A percentile compares a stretch with the other conserved stretches of the same genome.
phyloP scores from a whole-genome alignment of 1,140 invertebrate genomes.

The Eueides isabella region DNA sequence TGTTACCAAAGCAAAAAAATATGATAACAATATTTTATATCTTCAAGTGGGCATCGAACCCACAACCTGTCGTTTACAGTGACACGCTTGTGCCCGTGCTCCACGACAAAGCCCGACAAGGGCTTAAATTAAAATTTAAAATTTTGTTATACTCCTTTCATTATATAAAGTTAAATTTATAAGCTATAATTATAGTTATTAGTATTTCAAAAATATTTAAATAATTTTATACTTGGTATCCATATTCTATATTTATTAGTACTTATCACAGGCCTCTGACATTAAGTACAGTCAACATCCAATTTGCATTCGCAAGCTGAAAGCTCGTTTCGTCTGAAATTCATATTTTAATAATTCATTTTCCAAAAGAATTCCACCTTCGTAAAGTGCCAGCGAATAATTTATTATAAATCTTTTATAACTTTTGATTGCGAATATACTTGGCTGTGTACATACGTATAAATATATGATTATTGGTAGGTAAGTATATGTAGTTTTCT shows the following conservation, averaged over 20 bases:
- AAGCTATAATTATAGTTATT: too few relatives aligned
- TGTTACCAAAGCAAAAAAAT: too few relatives aligned
- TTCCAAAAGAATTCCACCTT: constrained; percentile 18
- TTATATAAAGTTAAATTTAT: too few relatives aligned
- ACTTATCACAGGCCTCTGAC: constrained; percentile 13
- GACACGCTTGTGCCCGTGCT: too few relatives aligned
- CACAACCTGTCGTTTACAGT: too few relatives aligned
- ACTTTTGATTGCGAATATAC: constrained; percentile 15
- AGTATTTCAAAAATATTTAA: too few relatives aligned
- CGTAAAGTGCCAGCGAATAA: constrained; percentile 18
- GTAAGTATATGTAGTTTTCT: background rate
- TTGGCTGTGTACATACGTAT: background rate
- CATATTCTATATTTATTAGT: constrained; percentile 9
- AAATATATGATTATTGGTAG: too few relatives aligned
- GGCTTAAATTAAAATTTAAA: too few relatives aligned
- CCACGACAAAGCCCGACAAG: too few relatives aligned
- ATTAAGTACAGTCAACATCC: constrained; percentile 13
- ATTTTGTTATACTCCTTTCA: too few relatives aligned
- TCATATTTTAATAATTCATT: constrained; percentile 19
- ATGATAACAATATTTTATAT: too few relatives aligned
- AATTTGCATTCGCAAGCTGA: constrained; percentile 13
- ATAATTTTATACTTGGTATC: background rate
- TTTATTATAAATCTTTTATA: constrained; percentile 24
- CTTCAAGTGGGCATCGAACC: background rate
- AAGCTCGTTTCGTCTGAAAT: constrained; percentile 11